A percentile compares a stretch with the other conserved stretches of the same genome.
Evolutionary conservation across 2,797 vertebrate genomes (phyloP).

Genomic region (Alfaro cultratus): DNA sequence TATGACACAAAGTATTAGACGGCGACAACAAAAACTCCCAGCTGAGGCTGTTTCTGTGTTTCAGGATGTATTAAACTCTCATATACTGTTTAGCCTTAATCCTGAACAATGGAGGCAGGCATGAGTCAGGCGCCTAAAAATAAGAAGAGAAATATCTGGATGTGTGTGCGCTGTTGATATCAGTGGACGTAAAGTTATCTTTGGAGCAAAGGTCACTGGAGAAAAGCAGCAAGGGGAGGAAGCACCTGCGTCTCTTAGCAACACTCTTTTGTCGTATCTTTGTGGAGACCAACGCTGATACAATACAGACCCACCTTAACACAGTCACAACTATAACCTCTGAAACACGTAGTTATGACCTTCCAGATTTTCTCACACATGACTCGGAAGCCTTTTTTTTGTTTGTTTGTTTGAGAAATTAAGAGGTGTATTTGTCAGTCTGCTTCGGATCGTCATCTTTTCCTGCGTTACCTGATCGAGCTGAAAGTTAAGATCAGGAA

Average conservation of each 20-base stretch:
- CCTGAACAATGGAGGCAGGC: slow-evolving; percentile 58
- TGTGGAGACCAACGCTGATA: neutral
- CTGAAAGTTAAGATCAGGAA: neutral
- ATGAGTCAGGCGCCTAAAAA: slow-evolving; percentile 60
- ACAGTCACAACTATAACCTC: neutral
- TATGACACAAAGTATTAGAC: slow-evolving; percentile 37
- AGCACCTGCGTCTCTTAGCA: slow-evolving; percentile 60
- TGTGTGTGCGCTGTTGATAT: slow-evolving; percentile 37
- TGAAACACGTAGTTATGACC: neutral
- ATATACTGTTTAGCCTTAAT: slow-evolving; percentile 37
- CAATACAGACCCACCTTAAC: neutral
- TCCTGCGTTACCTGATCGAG: neutral
- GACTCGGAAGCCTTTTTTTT: neutral
- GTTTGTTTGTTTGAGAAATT: neutral
- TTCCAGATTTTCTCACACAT: neutral
- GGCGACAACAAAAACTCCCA: slow-evolving; percentile 22
- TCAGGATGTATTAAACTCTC: slow-evolving; percentile 33
- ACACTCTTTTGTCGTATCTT: neutral
- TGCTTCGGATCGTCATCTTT: neutral
- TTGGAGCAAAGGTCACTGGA: slow-evolving; percentile 50
- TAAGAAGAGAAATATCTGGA: slow-evolving; percentile 34
- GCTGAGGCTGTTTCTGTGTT: slow-evolving; percentile 28
- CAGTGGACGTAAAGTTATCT: slow-evolving; percentile 37
- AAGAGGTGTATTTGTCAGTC: neutral
- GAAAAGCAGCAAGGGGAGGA: slow-evolving; percentile 53